phyloP scores from a whole-genome alignment of 2,113 vertebrate genomes.

The Melanostigma gelatinosum region DNA sequence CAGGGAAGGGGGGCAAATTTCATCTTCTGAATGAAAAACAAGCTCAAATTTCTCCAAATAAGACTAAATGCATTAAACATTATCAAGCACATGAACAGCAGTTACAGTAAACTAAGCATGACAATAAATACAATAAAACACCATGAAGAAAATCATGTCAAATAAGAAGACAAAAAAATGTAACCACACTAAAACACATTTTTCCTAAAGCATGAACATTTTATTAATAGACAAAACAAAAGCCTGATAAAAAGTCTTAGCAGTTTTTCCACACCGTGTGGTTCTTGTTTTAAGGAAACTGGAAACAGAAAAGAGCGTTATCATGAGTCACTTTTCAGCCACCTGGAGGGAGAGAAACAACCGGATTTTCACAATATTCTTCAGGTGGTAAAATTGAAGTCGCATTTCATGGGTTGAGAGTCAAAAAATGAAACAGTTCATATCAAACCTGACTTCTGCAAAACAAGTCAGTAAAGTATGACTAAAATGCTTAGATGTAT shows the following conservation, averaged over 20 bases:
- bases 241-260: background rate
- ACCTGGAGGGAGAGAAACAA: background rate
- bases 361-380: background rate
- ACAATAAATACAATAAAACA: background rate
- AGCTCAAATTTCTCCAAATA: background rate
- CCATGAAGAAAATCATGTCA: background rate
- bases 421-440: background rate
- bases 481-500: slow-evolving; percentile 17
- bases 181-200: background rate
- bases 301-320: background rate
- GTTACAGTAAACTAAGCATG: background rate
- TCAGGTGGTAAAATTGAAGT: background rate
- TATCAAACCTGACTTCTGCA: slow-evolving; percentile 17
- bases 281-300: slow-evolving; percentile 5
- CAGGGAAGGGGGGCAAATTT: background rate
- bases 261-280: background rate
- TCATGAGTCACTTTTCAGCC: background rate
- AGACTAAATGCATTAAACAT: background rate
- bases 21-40: background rate
- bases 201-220: background rate
- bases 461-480: slow-evolving; percentile 44
- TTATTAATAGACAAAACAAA: background rate
- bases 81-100: background rate
- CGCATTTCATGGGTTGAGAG: background rate
- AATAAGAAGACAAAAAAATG: no score